Evolutionary conservation across 2,797 vertebrate species (phyloP).

Genomic region (Cirrhinus molitorella): DNA sequence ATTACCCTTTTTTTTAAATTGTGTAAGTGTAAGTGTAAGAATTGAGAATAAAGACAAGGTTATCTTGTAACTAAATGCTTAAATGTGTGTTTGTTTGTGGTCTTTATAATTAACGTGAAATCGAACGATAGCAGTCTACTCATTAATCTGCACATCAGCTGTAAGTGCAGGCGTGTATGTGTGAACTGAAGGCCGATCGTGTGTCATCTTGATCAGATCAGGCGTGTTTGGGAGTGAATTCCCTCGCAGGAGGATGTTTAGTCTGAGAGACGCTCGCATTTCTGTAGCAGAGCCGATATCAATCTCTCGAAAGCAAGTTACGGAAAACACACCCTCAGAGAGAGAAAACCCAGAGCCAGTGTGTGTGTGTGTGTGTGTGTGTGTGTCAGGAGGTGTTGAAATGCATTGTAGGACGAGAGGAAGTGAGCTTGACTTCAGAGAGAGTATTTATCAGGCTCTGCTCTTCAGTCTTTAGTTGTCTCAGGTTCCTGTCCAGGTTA

Average conservation of each 20-base stretch:
- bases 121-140: not conserved
- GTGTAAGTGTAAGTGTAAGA: no score
- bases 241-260: conserved; percentile 20
- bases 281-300: conserved; percentile 5
- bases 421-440: conserved; percentile 7
- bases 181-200: not conserved
- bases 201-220: not conserved
- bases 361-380: conserved; percentile 14
- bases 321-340: conserved; percentile 2
- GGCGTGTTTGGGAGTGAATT: not conserved
- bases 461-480: not conserved
- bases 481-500: conserved; percentile 25
- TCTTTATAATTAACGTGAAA: conserved; percentile 51
- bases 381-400: conserved; percentile 22
- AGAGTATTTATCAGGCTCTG: not conserved
- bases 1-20: no score
- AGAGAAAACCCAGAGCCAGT: conserved; percentile 20
- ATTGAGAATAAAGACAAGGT: no score
- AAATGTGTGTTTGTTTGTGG: conserved; percentile 23
- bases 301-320: not conserved
- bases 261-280: conserved; percentile 25
- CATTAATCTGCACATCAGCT: not conserved
- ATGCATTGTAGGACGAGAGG: not conserved
- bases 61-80: no score
- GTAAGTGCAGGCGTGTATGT: not conserved